phyloP scores from a whole-genome alignment of 1,140 invertebrate genomes.

The Chionoecetes opilio region DNA sequence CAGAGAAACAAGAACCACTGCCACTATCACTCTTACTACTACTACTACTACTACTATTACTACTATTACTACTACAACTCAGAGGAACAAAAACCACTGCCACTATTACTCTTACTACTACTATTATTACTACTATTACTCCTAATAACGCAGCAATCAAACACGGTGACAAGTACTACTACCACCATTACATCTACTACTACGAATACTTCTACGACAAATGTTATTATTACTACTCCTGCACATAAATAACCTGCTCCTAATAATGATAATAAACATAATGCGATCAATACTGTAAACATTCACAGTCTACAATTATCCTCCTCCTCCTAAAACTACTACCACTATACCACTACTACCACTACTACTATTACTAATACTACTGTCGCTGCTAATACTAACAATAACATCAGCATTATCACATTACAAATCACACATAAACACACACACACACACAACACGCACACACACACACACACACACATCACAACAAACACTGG shows the following conservation, averaged over 20 bases:
- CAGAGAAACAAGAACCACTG: not conserved
- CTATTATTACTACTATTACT: not conserved
- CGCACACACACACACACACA: slow-evolving; percentile 16
- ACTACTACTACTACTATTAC: not conserved
- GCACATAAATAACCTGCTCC: too few relatives aligned
- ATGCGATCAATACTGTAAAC: too few relatives aligned
- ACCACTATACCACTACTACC: not conserved
- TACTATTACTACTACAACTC: not conserved
- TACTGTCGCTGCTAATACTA: not conserved
- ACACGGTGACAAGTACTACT: not conserved
- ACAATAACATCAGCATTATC: not conserved
- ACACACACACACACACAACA: slow-evolving; percentile 16
- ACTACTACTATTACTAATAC: not conserved
- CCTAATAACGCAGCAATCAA: too few relatives aligned
- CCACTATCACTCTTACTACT: not conserved
- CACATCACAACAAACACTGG: not conserved
- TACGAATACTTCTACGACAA: not conserved
- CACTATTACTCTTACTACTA: not conserved
- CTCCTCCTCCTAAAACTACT: not conserved
- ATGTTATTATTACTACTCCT: not conserved
- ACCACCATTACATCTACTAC: not conserved
- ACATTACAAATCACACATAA: not conserved
- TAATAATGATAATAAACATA: not conserved
- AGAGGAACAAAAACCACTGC: not conserved
- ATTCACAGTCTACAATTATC: too few relatives aligned